phyloP scores from a whole-genome alignment of 2,888 invertebrate species.

The Drosophila birchii region DNA sequence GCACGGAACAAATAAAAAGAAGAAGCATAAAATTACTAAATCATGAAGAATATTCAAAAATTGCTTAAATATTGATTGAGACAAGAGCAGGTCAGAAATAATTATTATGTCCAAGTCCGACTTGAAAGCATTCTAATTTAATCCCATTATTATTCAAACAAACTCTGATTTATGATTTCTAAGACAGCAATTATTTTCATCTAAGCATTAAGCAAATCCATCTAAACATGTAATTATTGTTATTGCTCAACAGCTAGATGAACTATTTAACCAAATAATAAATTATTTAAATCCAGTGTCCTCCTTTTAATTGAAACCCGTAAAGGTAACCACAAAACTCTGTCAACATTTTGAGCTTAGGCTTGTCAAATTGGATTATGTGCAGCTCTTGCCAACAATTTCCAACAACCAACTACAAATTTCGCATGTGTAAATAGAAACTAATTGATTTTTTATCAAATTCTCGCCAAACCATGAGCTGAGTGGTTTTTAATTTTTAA shows the following conservation, averaged over 20 bases:
- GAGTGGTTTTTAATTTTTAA: neutral
- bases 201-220: neutral
- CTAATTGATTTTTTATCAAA: neutral
- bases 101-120: neutral
- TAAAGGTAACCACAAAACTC: neutral
- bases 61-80: neutral
- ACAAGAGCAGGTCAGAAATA: neutral
- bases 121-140: neutral
- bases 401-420: neutral
- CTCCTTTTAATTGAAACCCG: neutral
- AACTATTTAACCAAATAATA: neutral
- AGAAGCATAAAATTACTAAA: conserved; percentile 15
- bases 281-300: neutral
- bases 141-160: neutral
- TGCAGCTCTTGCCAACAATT: neutral
- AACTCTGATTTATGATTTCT: neutral
- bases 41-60: neutral
- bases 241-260: neutral
- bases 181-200: conserved; percentile 2
- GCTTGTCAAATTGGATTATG: neutral
- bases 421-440: neutral
- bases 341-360: neutral
- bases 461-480: too few relatives aligned
- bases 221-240: neutral
- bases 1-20: too few relatives aligned